Evolutionary conservation across 2,113 vertebrate species (phyloP).

Genomic region (Melozone crissalis): DNA sequence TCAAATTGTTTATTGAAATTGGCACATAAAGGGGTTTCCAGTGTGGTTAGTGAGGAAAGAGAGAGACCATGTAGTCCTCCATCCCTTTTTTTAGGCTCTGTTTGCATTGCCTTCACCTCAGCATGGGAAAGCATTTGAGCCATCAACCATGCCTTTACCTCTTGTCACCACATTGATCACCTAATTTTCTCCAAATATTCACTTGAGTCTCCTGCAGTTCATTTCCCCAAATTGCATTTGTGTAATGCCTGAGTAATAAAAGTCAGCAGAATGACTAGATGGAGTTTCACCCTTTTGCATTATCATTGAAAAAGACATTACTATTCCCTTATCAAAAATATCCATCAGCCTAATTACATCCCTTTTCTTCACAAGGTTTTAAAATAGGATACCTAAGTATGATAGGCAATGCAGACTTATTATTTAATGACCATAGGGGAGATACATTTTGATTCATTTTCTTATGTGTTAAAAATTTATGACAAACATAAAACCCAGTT

Average conservation of each 20-base stretch:
- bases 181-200: slow-evolving; percentile 10
- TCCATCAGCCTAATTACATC: slow-evolving; percentile 65
- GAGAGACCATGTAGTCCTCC: background rate
- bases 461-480: slow-evolving; percentile 58
- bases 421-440: slow-evolving; percentile 55
- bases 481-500: slow-evolving; percentile 63
- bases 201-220: background rate
- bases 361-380: slow-evolving; percentile 44
- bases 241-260: slow-evolving; percentile 36
- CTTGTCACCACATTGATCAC: background rate
- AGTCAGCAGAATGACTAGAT: slow-evolving; percentile 45
- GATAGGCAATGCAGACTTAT: slow-evolving; percentile 40
- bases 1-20: background rate
- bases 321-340: slow-evolving; percentile 66
- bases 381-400: slow-evolving; percentile 59
- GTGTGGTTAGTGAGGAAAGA: background rate
- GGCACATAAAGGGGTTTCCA: background rate
- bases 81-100: background rate
- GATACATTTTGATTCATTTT: slow-evolving; percentile 58
- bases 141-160: background rate
- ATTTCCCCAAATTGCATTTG: slow-evolving; percentile 24
- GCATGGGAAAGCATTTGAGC: background rate
- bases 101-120: background rate
- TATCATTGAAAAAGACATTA: slow-evolving; percentile 61
- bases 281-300: slow-evolving; percentile 42